Evolutionary conservation across 1,140 invertebrate species (phyloP).

Genomic region (Lepidurus couesii): DNA sequence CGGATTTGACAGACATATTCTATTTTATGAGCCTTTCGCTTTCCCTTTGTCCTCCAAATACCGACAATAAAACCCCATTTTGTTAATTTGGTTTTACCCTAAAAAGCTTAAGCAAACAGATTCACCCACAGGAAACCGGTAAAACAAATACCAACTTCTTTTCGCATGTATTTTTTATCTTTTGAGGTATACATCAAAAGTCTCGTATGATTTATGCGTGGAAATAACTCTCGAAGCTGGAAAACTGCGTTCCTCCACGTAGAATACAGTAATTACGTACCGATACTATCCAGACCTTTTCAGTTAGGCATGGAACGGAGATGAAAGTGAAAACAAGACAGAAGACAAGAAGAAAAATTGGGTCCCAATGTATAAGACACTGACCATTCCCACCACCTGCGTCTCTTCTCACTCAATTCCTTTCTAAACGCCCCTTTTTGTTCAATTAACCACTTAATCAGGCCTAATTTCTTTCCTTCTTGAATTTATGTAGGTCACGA

Average conservation of each 20-base stretch:
- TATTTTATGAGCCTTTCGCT: background rate
- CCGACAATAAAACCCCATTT: background rate
- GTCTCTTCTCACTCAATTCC: background rate
- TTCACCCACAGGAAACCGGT: no score
- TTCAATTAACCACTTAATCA: background rate
- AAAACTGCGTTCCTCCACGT: no score
- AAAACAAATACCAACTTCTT: no score
- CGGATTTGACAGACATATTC: background rate
- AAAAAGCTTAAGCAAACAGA: no score
- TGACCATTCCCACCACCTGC: constrained; percentile 20
- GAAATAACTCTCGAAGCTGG: no score
- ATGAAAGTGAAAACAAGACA: background rate
- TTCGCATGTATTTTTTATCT: no score
- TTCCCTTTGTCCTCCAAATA: background rate
- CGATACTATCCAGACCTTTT: background rate
- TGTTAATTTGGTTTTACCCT: no score
- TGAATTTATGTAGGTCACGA: no score
- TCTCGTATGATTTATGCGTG: no score
- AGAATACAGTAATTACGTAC: background rate
- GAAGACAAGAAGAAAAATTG: background rate
- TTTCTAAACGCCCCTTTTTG: background rate
- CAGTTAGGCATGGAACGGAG: background rate
- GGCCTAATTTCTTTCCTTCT: background rate
- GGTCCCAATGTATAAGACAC: constrained; percentile 14
- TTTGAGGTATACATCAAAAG: no score